Evolutionary conservation across 2,888 invertebrate genomes (phyloP), one percentile per base, ranked within the genome.

Genomic region (Drosophila mimica): DNA sequence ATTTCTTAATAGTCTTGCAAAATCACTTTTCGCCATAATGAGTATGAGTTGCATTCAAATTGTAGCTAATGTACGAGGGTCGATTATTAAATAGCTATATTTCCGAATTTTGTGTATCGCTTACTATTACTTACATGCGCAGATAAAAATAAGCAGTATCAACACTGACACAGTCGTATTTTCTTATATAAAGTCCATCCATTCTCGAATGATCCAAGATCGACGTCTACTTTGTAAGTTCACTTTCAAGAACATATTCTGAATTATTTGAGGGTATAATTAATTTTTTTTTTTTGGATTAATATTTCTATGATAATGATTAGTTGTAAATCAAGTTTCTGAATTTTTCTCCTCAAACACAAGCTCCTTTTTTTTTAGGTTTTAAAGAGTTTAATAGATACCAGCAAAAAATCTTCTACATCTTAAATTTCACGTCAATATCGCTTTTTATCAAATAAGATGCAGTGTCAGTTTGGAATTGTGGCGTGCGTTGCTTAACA

Each of bases 1-100:
- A 20, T 51, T 49, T 33, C 61, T 51, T 62, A 62, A 46, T 31
- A 57, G 63, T 73, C 49, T 36, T 53, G 43, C 3, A 64, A 68
- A 17, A 46, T 40, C 49, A 48, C 38, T 49, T 51, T 63, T 34
- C 43, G 56, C 33, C 53, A 43, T 57, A 9, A 33, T 51, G 20
- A 58, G n/a, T 48, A 53, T n/a, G n/a, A n/a, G n/a, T 28, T 20
- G 36, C 56, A 38, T 43, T 31, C 56, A 31, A 20, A 52, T 31
- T 52, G 53, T 51, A 59, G n/a, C 46, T 43, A 53, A 17, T 68
- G 17, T 52, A 17, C 28, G 40, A 68, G 69, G 69, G 25, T 34
- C 49, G 49, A 31, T 40, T 49, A 51, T 43, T 51, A 46, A 25
- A 46, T 4, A 40, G n/a, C 9, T n/a, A 9, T 40, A 5, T 40